phyloP scores from a whole-genome alignment of 2,888 invertebrate genomes.

The Eilema sororculum region DNA sequence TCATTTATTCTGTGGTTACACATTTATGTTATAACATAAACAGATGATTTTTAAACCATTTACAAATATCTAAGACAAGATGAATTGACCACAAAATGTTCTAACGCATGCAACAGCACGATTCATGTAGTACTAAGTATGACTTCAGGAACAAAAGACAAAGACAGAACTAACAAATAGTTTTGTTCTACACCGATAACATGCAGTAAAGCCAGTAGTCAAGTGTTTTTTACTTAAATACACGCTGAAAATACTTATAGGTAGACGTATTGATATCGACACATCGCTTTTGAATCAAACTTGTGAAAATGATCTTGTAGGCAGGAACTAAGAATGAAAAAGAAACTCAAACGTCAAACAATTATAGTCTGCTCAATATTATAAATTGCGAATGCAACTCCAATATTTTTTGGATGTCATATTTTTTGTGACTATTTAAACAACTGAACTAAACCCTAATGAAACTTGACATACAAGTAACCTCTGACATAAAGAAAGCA shows the following conservation, averaged over 20 bases:
- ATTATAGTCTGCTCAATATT: neutral
- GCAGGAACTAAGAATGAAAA: neutral
- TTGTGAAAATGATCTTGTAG: neutral
- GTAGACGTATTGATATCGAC: neutral
- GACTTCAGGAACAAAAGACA: neutral
- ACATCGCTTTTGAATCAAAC: neutral
- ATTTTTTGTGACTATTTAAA: no score
- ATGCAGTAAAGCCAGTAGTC: neutral
- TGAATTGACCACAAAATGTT: neutral
- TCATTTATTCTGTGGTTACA: no score
- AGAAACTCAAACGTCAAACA: neutral
- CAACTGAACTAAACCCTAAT: no score
- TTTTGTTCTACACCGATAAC: neutral
- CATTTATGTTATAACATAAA: neutral
- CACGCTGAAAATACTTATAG: neutral
- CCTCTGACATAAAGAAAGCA: neutral
- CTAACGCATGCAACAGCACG: neutral
- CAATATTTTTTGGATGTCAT: neutral
- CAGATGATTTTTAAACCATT: neutral
- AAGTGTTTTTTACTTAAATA: neutral
- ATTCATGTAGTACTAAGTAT: neutral
- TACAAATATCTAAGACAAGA: neutral
- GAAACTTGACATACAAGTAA: neutral
- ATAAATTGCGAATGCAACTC: neutral
- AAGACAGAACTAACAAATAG: neutral